These are phyloP conservation scores for Drosophila setosimentum DNA, from an alignment of 2,888 invertebrate genomes.

Conservation along the genomic window DNA sequence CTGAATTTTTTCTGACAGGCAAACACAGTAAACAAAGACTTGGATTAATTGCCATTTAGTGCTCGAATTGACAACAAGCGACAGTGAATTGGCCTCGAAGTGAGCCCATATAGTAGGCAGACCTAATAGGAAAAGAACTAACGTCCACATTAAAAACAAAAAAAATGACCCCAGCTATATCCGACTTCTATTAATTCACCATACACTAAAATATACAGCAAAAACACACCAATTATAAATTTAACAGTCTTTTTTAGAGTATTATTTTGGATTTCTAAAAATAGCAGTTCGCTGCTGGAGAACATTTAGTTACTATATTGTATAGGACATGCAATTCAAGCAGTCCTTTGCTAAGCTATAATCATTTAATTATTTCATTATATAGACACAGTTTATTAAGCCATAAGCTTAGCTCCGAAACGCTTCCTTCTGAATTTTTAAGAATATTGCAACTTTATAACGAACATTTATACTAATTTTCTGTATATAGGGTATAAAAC, in stretches of 20 bases:
- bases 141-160: constrained; percentile 41
- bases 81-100: constrained; percentile 36
- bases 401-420: not conserved
- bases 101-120: constrained; percentile 10
- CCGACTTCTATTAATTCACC: constrained; percentile 60
- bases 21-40: constrained; percentile 9
- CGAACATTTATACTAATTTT: not conserved
- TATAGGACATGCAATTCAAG: not conserved
- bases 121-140: constrained; percentile 41
- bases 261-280: constrained; percentile 1
- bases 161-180: constrained; percentile 61
- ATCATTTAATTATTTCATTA: too few relatives aligned
- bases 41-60: constrained; percentile 50
- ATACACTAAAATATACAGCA: constrained; percentile 31
- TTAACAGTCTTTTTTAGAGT: constrained; percentile 5
- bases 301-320: not conserved
- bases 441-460: constrained; percentile 4
- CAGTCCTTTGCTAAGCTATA: not conserved
- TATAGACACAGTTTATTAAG: not conserved
- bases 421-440: not conserved
- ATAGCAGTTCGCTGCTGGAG: not conserved
- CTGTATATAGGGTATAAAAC: constrained; percentile 20
- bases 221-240: constrained; percentile 45
- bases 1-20: constrained; percentile 41
- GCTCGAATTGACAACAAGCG: constrained; percentile 17